These are phyloP conservation scores for Beris chalybata DNA, from an alignment of 2,888 invertebrate species.

Conservation along the genomic window DNA sequence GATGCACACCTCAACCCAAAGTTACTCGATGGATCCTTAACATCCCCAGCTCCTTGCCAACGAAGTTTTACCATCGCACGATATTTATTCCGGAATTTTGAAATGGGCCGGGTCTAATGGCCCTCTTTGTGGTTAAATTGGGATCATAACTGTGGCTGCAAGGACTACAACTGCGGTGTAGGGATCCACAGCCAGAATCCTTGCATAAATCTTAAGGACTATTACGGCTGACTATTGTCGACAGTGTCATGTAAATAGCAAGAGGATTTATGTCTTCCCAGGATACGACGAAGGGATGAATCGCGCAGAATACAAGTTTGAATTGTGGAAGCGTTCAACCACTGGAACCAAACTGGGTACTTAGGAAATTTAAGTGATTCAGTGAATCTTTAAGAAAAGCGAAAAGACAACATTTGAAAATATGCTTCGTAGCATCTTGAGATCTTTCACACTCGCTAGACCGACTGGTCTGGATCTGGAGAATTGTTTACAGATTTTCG, in stretches of 20 bases:
- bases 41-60: no score
- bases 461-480: no score
- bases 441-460: no score
- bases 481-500: not conserved
- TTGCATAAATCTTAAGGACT: slow-evolving; percentile 25
- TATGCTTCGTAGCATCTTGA: no score
- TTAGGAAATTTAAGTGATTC: not conserved
- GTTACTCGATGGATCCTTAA: no score
- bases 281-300: not conserved
- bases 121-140: slow-evolving; percentile 18
- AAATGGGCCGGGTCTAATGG: not conserved
- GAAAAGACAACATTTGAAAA: not conserved
- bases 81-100: no score
- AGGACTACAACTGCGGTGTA: not conserved
- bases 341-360: not conserved
- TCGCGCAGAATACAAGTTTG: not conserved
- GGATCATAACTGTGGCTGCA: slow-evolving; percentile 19
- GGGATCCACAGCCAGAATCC: not conserved
- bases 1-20: no score
- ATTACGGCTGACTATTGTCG: slow-evolving; percentile 19
- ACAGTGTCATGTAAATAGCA: slow-evolving; percentile 27
- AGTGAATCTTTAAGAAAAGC: not conserved
- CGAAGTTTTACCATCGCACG: no score
- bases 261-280: slow-evolving; percentile 2
- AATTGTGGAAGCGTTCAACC: not conserved